A percentile compares a stretch with the other conserved stretches of the same genome.
Evolutionary conservation across 92 coral and sea anemone species (phyloP).

Genomic region (Galaxea fascicularis): DNA sequence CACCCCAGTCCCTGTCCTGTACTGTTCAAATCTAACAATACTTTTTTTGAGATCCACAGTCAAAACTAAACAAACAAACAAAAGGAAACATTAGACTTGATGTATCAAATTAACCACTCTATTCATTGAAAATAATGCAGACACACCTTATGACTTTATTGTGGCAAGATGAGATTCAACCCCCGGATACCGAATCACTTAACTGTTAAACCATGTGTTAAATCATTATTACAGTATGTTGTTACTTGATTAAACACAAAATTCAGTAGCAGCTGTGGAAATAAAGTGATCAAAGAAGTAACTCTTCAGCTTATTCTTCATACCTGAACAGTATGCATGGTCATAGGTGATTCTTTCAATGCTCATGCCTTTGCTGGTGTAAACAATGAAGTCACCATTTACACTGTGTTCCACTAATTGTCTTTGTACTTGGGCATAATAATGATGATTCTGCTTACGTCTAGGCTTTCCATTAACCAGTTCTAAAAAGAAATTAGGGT

Average conservation of each 20-base stretch:
- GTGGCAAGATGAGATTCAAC: neutral
- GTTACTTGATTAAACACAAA: neutral
- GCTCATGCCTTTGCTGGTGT: constrained; percentile 1
- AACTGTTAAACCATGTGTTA: neutral
- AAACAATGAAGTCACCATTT: constrained; percentile 10
- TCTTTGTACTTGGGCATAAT: constrained; percentile 50
- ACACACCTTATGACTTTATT: neutral
- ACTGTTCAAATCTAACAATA: neutral
- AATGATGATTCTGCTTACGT: constrained; percentile 25
- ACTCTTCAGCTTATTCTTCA: constrained; percentile 18
- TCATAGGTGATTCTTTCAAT: constrained; percentile 23
- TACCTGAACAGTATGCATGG: constrained; percentile 22
- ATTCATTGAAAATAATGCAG: neutral
- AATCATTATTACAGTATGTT: neutral
- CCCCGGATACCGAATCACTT: neutral
- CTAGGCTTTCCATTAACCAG: neutral
- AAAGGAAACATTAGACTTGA: neutral
- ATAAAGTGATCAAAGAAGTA: constrained; percentile 37
- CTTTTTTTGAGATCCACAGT: neutral
- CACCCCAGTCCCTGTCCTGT: neutral
- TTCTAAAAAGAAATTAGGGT: neutral
- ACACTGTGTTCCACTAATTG: constrained; percentile 10
- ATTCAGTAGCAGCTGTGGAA: constrained; percentile 35
- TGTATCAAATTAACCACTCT: neutral
- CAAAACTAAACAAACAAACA: neutral